A percentile compares a stretch with the other conserved stretches of the same genome.
Conservation (phyloP, 2,113 vertebrate genomes). For the Etheostoma cragini region DNA sequence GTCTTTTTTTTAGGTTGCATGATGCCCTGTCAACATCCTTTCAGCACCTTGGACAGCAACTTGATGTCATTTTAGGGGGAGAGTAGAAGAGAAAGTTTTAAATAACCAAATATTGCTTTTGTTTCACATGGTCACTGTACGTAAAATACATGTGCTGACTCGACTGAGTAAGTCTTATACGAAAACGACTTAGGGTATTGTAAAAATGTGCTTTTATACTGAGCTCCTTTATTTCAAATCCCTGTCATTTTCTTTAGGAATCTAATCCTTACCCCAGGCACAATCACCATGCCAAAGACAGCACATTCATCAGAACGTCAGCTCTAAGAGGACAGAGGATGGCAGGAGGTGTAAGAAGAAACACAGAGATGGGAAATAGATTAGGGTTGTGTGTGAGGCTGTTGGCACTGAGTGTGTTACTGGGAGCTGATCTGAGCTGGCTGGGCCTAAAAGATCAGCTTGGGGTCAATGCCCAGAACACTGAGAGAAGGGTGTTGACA, state of each 20-base stretch:
- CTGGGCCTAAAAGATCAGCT: constrained; percentile 73
- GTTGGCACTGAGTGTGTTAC: constrained; percentile 51
- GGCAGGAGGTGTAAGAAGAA: constrained; percentile 44
- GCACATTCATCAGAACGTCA: constrained; percentile 16
- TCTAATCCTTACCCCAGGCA: constrained; percentile 11
- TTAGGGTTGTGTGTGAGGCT: constrained; percentile 45
- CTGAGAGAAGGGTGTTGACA: constrained; percentile 92
- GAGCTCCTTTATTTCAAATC: neutral
- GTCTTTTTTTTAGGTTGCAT: neutral
- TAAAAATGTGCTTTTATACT: neutral
- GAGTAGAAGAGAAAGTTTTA: neutral
- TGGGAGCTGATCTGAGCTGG: constrained; percentile 64
- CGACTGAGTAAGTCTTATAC: neutral
- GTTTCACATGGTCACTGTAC: neutral
- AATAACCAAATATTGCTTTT: neutral
- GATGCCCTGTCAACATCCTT: neutral
- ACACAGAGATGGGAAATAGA: constrained; percentile 17
- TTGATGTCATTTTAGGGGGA: neutral
- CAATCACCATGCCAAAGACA: constrained; percentile 22
- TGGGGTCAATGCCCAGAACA: constrained; percentile 89
- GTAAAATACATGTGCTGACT: neutral
- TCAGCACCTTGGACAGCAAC: constrained; percentile 53
- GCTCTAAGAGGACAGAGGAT: constrained; percentile 53
- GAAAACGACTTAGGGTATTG: neutral
- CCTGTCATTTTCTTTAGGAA: constrained; percentile 24